Percentiles rank a stretch among this genome's conserved stretches.
These are phyloP conservation scores for Dascillus cervinus DNA, from an alignment of 2,888 invertebrate genomes.

Conservation along the genomic window DNA sequence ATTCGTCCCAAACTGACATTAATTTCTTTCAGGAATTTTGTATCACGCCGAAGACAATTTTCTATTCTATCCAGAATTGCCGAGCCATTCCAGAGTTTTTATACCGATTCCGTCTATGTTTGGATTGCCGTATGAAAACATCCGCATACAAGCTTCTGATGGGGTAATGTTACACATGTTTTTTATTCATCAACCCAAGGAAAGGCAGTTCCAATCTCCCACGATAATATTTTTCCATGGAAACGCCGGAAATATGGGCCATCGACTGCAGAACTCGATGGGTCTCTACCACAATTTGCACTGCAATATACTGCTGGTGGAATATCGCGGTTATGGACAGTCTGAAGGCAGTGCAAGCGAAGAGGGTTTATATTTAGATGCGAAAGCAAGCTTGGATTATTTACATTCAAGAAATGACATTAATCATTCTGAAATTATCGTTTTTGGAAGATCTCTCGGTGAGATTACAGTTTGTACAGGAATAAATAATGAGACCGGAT, in stretches of 20 bases:
- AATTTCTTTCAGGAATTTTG: constrained; percentile 56
- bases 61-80: constrained; percentile 84
- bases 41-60: constrained; percentile 82
- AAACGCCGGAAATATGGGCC: constrained; percentile 96
- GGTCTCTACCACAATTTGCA: constrained; percentile 74
- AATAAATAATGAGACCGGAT: constrained; percentile 18
- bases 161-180: constrained; percentile 73
- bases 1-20: constrained; percentile 4
- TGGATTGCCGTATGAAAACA: constrained; percentile 79
- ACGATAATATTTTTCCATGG: constrained; percentile 91
- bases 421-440: constrained; percentile 73
- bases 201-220: constrained; percentile 61
- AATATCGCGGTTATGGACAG: constrained; percentile 90
- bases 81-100: constrained; percentile 79
- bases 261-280: constrained; percentile 80
- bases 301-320: constrained; percentile 86
- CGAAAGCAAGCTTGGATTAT: constrained; percentile 80
- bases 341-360: constrained; percentile 86
- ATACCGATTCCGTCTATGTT: constrained; percentile 81
- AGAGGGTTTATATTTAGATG: constrained; percentile 79
- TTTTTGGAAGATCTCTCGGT: constrained; percentile 87
- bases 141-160: constrained; percentile 67
- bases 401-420: constrained; percentile 73
- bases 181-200: constrained; percentile 66
- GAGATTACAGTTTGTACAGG: constrained; percentile 19